These are phyloP conservation scores for Drosophila rellima DNA, from an alignment of 2,888 invertebrate genomes.

Conservation along the genomic window DNA sequence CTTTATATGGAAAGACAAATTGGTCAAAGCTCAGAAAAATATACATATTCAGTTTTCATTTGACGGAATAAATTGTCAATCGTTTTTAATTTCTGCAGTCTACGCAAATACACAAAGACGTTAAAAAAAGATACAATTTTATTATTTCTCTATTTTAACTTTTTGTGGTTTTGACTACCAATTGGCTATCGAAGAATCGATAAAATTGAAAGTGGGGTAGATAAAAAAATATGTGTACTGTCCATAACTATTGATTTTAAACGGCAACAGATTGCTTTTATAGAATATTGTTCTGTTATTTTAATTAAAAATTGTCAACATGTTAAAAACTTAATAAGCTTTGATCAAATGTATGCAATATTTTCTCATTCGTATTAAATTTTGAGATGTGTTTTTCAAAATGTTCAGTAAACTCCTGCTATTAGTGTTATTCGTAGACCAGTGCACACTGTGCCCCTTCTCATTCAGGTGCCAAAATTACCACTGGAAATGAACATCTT, in stretches of 20 bases:
- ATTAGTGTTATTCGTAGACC: not conserved
- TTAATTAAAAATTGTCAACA: not conserved
- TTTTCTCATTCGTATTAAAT: too few species aligned
- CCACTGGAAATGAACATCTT: slow-evolving; percentile 13
- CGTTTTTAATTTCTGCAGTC: slow-evolving; percentile 1
- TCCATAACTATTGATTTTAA: not conserved
- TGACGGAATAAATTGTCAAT: slow-evolving; percentile 4
- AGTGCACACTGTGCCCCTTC: not conserved
- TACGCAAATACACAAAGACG: slow-evolving; percentile 5
- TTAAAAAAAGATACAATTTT: not conserved
- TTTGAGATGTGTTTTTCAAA: not conserved
- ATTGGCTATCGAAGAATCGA: not conserved
- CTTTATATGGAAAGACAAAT: not conserved
- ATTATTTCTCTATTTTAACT: slow-evolving; percentile 2
- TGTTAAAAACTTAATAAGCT: too few species aligned
- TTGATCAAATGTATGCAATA: too few species aligned
- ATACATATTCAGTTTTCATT: not conserved
- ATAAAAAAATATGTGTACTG: not conserved
- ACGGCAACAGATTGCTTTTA: not conserved
- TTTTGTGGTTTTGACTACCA: not conserved
- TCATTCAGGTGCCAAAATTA: not conserved
- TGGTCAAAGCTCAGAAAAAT: not conserved
- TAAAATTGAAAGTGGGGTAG: too few species aligned
- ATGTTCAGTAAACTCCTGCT: not conserved
- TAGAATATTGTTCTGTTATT: not conserved